Conservation (phyloP, 1,140 invertebrate genomes). For the Sarcophaga bullata region DNA sequence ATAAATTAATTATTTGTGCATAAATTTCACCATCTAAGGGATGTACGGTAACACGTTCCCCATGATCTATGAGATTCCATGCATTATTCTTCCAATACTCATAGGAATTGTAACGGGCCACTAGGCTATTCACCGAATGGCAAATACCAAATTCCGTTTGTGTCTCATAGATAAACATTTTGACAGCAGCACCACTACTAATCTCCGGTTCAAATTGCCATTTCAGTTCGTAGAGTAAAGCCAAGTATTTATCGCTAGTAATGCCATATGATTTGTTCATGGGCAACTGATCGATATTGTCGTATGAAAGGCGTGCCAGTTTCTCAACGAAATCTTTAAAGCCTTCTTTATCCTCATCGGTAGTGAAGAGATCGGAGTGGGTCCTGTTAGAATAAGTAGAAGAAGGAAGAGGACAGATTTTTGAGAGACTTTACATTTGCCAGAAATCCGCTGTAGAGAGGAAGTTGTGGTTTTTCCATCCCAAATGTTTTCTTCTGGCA, state of each 20-base stretch:
- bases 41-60: slow-evolving; percentile 72
- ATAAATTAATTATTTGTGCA: slow-evolving; percentile 75
- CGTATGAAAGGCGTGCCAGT: slow-evolving; percentile 70
- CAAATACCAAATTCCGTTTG: slow-evolving; percentile 75
- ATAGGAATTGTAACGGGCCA: slow-evolving; percentile 72
- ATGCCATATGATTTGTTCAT: slow-evolving; percentile 66
- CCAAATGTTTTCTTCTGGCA: too few relatives aligned
- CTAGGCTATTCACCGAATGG: slow-evolving; percentile 73
- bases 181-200: slow-evolving; percentile 69
- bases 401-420: background rate
- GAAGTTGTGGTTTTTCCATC: too few relatives aligned
- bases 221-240: slow-evolving; percentile 69
- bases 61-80: slow-evolving; percentile 68
- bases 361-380: slow-evolving; percentile 53
- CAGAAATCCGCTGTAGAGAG: too few relatives aligned
- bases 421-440: background rate
- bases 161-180: slow-evolving; percentile 68
- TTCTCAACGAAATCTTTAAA: slow-evolving; percentile 69
- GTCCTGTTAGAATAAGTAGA: background rate
- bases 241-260: slow-evolving; percentile 69
- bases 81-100: slow-evolving; percentile 70
- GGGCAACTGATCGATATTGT: slow-evolving; percentile 69
- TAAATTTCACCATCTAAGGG: slow-evolving; percentile 77
- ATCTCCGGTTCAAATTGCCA: slow-evolving; percentile 69
- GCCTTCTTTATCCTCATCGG: slow-evolving; percentile 66